phyloP scores from a whole-genome alignment of 2,113 vertebrate species.

The Passer montanus region DNA sequence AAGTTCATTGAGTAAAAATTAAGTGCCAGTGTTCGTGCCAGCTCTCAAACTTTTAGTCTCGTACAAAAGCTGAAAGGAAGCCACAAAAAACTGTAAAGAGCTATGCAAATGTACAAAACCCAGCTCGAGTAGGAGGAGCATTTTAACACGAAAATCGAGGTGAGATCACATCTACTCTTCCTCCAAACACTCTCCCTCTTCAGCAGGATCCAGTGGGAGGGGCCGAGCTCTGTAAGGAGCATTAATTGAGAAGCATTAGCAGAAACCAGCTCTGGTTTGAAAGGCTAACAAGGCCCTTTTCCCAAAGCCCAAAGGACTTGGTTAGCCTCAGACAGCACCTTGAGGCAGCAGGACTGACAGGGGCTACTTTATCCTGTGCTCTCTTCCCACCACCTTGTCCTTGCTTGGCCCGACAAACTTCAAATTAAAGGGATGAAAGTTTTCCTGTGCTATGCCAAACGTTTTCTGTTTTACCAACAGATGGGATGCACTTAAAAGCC shows the following conservation, averaged over 20 bases:
- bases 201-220: constrained; percentile 34
- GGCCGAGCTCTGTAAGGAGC: constrained; percentile 33
- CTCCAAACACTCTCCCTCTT: background rate
- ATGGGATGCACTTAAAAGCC: background rate
- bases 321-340: background rate
- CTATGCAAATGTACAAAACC: constrained; percentile 13
- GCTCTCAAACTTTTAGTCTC: constrained; percentile 8
- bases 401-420: background rate
- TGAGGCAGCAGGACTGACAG: background rate
- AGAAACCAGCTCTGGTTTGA: background rate
- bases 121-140: background rate
- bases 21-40: background rate
- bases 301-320: background rate
- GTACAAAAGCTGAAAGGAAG: background rate
- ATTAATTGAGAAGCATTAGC: background rate
- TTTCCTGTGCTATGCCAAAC: background rate
- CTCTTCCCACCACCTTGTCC: background rate
- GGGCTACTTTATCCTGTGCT: background rate
- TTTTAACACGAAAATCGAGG: background rate
- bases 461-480: background rate
- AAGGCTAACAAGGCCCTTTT: background rate
- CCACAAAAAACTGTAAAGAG: background rate
- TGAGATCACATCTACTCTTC: constrained; percentile 2
- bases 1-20: background rate
- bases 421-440: background rate